These are phyloP conservation scores for Circaetus gallicus DNA, from an alignment of 2,113 vertebrate genomes.

Conservation along the genomic window DNA sequence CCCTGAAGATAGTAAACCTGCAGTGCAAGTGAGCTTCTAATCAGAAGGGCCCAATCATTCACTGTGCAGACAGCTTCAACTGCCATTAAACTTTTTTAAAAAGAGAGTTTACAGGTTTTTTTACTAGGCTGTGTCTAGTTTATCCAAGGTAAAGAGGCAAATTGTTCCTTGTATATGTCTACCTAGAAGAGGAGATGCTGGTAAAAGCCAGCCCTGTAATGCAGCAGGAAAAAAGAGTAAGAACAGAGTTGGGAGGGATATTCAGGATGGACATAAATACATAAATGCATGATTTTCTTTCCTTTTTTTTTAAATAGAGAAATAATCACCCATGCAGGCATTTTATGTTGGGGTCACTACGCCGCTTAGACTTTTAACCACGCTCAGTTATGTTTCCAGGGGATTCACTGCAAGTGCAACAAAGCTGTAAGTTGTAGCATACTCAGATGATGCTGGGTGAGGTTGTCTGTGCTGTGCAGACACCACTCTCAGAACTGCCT, in stretches of 20 bases:
- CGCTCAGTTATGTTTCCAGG: neutral
- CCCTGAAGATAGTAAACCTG: neutral
- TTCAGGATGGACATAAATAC: neutral
- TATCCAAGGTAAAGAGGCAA: neutral
- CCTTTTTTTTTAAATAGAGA: neutral
- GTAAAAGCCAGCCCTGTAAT: neutral
- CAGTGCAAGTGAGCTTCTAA: neutral
- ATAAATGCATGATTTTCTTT: neutral
- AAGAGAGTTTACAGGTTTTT: neutral
- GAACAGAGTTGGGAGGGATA: neutral
- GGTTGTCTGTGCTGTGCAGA: neutral
- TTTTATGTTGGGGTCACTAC: neutral
- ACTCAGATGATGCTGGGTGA: neutral
- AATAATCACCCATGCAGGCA: neutral
- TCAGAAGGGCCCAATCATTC: neutral
- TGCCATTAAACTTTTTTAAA: neutral
- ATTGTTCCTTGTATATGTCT: neutral
- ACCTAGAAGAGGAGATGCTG: neutral
- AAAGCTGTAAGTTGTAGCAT: neutral
- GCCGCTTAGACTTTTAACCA: neutral
- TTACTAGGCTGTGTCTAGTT: neutral
- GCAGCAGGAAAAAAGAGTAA: neutral
- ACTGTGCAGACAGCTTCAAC: neutral
- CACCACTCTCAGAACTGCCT: neutral
- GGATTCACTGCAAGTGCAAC: neutral